These are phyloP conservation scores for Leucophenga montana DNA, from an alignment of 2,888 invertebrate genomes.

Conservation along the genomic window DNA sequence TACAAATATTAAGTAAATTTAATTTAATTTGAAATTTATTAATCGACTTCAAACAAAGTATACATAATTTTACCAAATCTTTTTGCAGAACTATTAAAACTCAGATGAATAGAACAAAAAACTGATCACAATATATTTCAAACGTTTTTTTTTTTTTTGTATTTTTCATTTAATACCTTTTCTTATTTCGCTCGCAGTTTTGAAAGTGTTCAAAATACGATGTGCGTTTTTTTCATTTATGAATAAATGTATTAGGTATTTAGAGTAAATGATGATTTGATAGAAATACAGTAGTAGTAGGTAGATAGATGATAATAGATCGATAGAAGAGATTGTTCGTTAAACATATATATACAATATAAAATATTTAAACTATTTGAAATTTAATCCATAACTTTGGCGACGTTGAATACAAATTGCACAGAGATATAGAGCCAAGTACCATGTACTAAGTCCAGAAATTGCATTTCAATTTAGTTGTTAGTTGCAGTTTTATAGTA, in stretches of 20 bases:
- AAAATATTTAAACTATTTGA: conserved; percentile 47
- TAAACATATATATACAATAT: conserved; percentile 13
- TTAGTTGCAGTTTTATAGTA: no score
- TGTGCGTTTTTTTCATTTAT: not conserved
- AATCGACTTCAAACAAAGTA: no score
- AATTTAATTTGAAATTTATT: no score
- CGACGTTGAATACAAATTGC: not conserved
- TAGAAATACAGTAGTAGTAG: not conserved
- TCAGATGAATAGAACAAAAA: conserved; percentile 23
- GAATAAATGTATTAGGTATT: not conserved
- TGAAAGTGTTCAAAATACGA: not conserved
- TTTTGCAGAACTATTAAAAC: not conserved
- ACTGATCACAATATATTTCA: conserved; percentile 41
- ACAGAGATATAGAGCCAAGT: not conserved
- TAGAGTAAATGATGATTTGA: not conserved
- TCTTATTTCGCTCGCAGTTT: conserved; percentile 47
- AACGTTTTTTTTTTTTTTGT: not conserved
- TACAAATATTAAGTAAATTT: no score
- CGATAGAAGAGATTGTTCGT: not conserved
- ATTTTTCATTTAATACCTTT: conserved; percentile 62
- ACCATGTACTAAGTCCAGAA: not conserved
- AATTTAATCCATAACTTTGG: conserved; percentile 59
- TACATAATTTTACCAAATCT: no score
- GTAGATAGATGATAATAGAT: not conserved
- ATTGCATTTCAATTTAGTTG: not conserved